Base-by-base conservation (phyloP, 1,140 invertebrate genomes). In the Piezodorus guildinii region DNA sequence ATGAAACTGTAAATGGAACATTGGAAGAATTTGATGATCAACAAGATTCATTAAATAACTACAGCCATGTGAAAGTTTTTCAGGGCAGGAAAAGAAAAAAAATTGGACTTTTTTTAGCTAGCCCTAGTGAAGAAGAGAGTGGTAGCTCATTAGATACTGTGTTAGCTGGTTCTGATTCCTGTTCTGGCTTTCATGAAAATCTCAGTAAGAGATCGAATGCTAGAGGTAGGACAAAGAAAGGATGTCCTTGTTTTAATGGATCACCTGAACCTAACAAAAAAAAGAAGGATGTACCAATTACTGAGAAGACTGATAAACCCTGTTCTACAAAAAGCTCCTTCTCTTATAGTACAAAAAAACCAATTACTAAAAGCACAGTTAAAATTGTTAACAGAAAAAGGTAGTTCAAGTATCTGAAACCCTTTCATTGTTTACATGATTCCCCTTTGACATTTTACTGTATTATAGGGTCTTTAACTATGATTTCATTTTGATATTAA, bases 141-240 rank as follows among this genome's bases (percentile, higher is more conserved):
- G 58, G 30, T 16, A 65, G 64, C 27, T 65, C 64, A 30, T 49
- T 66, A 16, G 65, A 66, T 25, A 62, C 60, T 19, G 12, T 61
- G 19, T 34, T 62, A 30, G 17, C 25, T 19, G 61, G 27, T 27
- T 15, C 17, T 21, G 44, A 39, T 43, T 39, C 30, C 12, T 58
- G 30, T 51, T 16, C 14, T 23, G 52, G 17, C 12, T 45, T 44
- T 43, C 43, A 43, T 44, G n/a, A 62, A 52, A 60, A 45, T 19
- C 45, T 52, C 17, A 27, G 77, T 0, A 70, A 78, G 25, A 68
- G 79, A 21, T 77, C 78, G 0, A 79, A 77, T 46, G 66, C 77
- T 4, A 71, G 79, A 0, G 77, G 78, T 14, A 77, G 79, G 62
- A 76, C 79, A 14, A 79, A 79, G 56, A 80, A 79, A 62, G 76